Evolutionary conservation across 2,888 invertebrate genomes (phyloP), one percentile per base, ranked within the genome.

Genomic region (Amphipyra tragopoginis): DNA sequence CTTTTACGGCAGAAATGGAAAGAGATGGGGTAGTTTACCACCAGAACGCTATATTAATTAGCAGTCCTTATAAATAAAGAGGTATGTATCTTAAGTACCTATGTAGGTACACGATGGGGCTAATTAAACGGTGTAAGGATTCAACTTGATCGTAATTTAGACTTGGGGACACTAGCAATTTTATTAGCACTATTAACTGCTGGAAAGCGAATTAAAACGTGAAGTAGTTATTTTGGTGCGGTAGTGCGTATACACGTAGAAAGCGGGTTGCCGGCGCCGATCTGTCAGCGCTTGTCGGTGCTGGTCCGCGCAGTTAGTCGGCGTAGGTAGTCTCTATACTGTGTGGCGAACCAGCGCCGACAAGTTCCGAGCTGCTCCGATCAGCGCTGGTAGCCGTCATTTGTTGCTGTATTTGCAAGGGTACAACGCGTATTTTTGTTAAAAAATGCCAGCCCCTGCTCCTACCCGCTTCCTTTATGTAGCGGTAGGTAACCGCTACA

Each of bases 141-240:
- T 36, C 11, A 14, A 69, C 56, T 51, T 21, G 42, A 13, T 57
- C 56, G 40, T 71, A 68, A 70, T 43, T 53, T 56, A 56, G 13
- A 43, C 39, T n/a, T 47, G 11, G 39, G 49, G 36, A 47, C 36
- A 62, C 33, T 42, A 44, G n/a, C 2, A 29, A 62, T 34, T 70
- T 62, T 62, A 74, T 63, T 40, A 36, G 58, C 50, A 54, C 40
- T 68, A 60, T n/a, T 66, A 67, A 61, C 26, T 39, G 42, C 29
- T 45, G 64, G 43, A 56, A 66, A 64, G 49, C 10, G 21, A 44
- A 64, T 56, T 45, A 53, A 59, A 70, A 49, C 40, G 26, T 56
- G 53, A 49, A 45, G 38, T 15, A 36, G 42, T 44, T 26, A 53
- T 60, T 58, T 53, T 7, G 26, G 13, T 38, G 45, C 26, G 14